Base-by-base conservation (phyloP, 1,140 invertebrate species). In the Drosophila miranda region DNA sequence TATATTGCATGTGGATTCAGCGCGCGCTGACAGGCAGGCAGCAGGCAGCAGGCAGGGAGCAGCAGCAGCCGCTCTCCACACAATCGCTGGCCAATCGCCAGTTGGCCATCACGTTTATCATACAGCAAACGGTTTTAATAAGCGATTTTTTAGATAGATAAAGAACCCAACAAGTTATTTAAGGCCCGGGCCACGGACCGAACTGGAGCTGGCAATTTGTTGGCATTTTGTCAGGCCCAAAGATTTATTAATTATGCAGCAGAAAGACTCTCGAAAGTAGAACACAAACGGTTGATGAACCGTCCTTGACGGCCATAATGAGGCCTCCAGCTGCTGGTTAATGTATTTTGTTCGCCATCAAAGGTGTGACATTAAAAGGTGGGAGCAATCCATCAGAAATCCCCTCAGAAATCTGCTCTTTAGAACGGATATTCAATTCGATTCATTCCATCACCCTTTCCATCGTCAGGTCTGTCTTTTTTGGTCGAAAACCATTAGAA, bases 101-200 rank as follows among this genome's bases (percentile, higher is more conserved):
- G 23, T 68, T 38, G 57, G 62, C 64, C 66, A 82, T 82, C 82
- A 87, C 82, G 82, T 82, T 87, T 87, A 86, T 86, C 82, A 84
- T 55, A 68, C 49, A 69, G 52, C 64, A 81, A 69, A 71, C 72
- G 70, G 73, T 81, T 78, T 86, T 86, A 87, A 87, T 86, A 86
- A 86, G 82, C 78, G 82, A 87, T 87, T 70, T 70, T 38, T 59
- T 74, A 13, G 63, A 59, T 56, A 86, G 80, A 83, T 83, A 87
- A 86, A 76, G 19, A 80, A 62, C 49, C 74, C 84, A 86, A 86
- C 82, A 76, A 86, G 82, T 86, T 86, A 82, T 66, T 86, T 87
- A 82, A 81, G 64, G 69, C 54, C 68, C 50, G 48, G 3, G 2
- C 28, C 30, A 34, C 30, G 6, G 28, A 7, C 7, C 8, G 6